Base-by-base conservation (phyloP, 2,888 invertebrate species). In the Clunio marinus region DNA sequence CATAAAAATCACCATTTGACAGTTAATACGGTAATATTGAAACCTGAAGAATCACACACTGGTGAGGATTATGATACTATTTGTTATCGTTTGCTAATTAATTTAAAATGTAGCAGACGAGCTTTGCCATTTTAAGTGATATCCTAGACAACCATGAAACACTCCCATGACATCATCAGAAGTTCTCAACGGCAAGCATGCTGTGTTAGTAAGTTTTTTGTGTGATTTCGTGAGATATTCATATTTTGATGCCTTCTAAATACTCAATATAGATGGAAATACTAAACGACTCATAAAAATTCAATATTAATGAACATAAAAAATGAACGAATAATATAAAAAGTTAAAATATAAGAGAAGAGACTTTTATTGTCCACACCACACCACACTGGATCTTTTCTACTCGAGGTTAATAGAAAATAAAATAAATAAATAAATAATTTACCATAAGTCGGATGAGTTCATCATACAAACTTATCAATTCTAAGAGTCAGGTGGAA, bases 281-380 rank as follows among this genome's bases (percentile, higher is more conserved):
- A 59, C n/a, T 22, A 66, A 66, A 55, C 66, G 66, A 57, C 66
- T 51, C 22, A 66, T 66, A 66, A 66, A 66, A 66, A 51, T 55
- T 66, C 66, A 66, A 66, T 66, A 66, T 66, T 66, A 66, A 66
- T 66, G 28, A 27, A 51, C n/a, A 55, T 66, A 66, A 66, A 62
- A 62, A 62, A 62, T 37, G 35, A 63, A 63, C 37, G 46, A 65
- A 45, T 65, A 28, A 46, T 24, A 58, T 22, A 51, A 51, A 51
- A 51, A 51, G n/a, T 57, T 57, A 27, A 51, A 15, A 7, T 15
- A 4, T 17, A 51, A 17, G 13, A 57, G 25, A 57, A 57, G 27
- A 24, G 57, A 57, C 57, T 20, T 57, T 57, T 57, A 57, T 57
- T 57, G 57, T 24, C 8, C n/a, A n/a, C n/a, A n/a, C n/a, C n/a